Percentiles rank a stretch among this genome's conserved stretches.
Conservation (phyloP, 2,888 invertebrate genomes). For the Artemia sinica region DNA sequence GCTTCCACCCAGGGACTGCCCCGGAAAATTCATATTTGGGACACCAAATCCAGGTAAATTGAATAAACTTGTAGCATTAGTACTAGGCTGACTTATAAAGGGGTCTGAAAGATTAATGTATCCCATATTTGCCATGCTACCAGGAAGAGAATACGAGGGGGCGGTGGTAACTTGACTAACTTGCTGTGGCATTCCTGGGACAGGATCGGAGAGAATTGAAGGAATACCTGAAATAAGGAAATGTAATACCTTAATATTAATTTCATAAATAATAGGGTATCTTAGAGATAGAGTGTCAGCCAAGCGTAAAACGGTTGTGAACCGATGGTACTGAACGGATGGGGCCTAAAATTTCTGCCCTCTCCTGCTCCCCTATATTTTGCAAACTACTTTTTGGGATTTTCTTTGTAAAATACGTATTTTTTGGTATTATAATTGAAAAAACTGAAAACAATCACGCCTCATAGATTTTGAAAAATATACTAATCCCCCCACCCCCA, state of each 20-base stretch:
- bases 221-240: not conserved
- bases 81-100: conserved; percentile 10
- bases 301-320: too few species aligned
- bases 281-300: too few species aligned
- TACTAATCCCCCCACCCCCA: conserved; percentile 11
- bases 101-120: not conserved
- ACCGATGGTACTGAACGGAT: too few species aligned
- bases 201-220: not conserved
- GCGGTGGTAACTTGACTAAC: not conserved
- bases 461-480: not conserved
- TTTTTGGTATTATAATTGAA: too few species aligned
- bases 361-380: too few species aligned
- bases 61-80: not conserved
- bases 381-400: too few species aligned
- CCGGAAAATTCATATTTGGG: conserved; percentile 1
- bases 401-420: too few species aligned
- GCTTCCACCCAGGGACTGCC: not conserved
- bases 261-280: too few species aligned
- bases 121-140: conserved; percentile 3
- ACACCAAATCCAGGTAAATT: not conserved
- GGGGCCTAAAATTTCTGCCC: too few species aligned
- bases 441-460: too few species aligned
- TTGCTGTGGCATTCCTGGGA: not conserved
- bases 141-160: conserved; percentile 2
- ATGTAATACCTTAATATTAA: not conserved